Evolutionary conservation across 1,140 invertebrate genomes (phyloP).

Genomic region (Lethrus apterus): DNA sequence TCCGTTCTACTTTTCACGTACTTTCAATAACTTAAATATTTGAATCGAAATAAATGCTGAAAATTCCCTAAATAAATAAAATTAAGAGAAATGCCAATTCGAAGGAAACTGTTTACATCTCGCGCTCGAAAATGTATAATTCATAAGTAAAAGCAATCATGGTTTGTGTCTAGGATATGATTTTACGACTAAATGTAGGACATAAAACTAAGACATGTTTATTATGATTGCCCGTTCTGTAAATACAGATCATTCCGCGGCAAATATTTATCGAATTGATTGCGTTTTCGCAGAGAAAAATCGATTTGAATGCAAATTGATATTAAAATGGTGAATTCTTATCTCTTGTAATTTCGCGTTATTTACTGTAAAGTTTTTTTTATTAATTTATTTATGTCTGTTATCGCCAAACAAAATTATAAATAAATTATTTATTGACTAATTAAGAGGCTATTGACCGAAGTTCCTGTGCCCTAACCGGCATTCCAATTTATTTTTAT

Average conservation of each 20-base stretch:
- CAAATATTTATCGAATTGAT: conserved; percentile 13
- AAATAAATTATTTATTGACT: too few species aligned
- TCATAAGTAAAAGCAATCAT: conserved; percentile 16
- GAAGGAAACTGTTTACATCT: conserved; percentile 12
- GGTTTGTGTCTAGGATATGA: conserved; percentile 15
- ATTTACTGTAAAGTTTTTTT: too few species aligned
- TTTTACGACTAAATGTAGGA: conserved; percentile 25
- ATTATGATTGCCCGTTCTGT: conserved; percentile 25
- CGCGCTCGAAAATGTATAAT: conserved; percentile 11
- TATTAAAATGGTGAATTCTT: too few species aligned
- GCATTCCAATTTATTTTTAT: too few species aligned
- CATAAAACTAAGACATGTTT: conserved; percentile 27
- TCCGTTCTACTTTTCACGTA: neutral
- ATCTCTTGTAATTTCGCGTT: too few species aligned
- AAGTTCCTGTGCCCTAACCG: too few species aligned
- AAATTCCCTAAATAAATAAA: neutral
- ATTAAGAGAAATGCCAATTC: neutral
- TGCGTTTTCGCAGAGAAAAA: conserved; percentile 1
- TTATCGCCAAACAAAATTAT: too few species aligned
- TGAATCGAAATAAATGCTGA: neutral
- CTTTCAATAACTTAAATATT: neutral
- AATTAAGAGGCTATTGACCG: too few species aligned
- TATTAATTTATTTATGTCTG: too few species aligned
- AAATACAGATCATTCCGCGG: conserved; percentile 13
- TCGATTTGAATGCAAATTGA: too few species aligned